Evolutionary conservation across 2,797 vertebrate genomes (phyloP).

Genomic region (Amblyraja radiata): DNA sequence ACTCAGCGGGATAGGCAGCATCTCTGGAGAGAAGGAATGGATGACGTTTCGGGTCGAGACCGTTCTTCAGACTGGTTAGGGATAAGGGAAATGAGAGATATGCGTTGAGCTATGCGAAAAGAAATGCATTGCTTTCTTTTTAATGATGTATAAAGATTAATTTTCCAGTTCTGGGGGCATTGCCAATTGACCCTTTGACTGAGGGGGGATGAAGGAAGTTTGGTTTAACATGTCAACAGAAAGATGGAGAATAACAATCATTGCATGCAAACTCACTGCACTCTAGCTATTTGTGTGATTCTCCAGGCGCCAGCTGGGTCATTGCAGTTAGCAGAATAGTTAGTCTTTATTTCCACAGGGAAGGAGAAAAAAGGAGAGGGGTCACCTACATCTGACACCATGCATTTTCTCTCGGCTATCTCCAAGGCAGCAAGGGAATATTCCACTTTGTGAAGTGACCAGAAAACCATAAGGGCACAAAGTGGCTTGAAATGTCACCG

Average conservation of each 20-base stretch:
- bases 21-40: too few relatives aligned
- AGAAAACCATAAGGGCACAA: background rate
- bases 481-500: background rate
- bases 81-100: too few relatives aligned
- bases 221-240: background rate
- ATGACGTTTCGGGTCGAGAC: too few relatives aligned
- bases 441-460: background rate
- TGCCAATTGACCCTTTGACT: background rate
- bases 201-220: too few relatives aligned
- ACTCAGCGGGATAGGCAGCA: too few relatives aligned
- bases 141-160: too few relatives aligned
- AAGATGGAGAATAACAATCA: background rate
- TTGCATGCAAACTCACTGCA: background rate
- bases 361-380: background rate
- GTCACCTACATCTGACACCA: background rate
- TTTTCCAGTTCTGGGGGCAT: background rate
- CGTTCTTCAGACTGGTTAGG: too few relatives aligned
- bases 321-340: background rate
- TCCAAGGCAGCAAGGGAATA: background rate
- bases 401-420: background rate
- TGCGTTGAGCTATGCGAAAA: too few relatives aligned
- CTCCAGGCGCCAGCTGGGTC: background rate
- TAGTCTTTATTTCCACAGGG: background rate
- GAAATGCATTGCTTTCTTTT: background rate
- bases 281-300: background rate